phyloP scores from a whole-genome alignment of 2,888 invertebrate species.

The Aproaerema taeniolella region DNA sequence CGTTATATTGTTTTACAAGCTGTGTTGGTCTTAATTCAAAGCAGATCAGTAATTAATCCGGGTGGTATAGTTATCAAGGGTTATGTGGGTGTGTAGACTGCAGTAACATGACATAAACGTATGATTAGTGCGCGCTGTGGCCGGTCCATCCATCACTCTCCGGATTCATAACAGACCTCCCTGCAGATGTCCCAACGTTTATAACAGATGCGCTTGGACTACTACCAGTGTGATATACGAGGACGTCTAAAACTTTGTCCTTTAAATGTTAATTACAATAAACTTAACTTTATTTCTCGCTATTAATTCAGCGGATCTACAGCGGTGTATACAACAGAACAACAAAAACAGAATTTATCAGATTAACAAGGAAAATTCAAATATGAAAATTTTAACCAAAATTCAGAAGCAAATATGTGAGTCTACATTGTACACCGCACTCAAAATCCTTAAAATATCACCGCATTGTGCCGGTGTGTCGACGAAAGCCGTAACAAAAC shows the following conservation, averaged over 20 bases:
- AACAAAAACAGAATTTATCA: too few relatives aligned
- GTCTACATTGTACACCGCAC: not conserved
- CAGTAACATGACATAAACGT: not conserved
- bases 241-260: too few relatives aligned
- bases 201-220: constrained; percentile 44
- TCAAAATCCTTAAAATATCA: constrained; percentile 4
- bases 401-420: too few relatives aligned
- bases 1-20: too few relatives aligned
- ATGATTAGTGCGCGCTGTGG: constrained; percentile 27
- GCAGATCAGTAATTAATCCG: too few relatives aligned
- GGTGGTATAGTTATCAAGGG: constrained; percentile 4
- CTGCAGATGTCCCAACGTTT: constrained; percentile 52
- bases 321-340: too few relatives aligned
- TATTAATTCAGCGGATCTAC: too few relatives aligned
- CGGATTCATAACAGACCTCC: constrained; percentile 60
- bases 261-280: too few relatives aligned
- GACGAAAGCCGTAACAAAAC: constrained; percentile 9
- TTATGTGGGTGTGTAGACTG: not conserved
- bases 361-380: not conserved
- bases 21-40: too few relatives aligned
- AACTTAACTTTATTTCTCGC: constrained; percentile 30
- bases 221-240: constrained; percentile 22
- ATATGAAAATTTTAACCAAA: not conserved
- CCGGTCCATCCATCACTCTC: constrained; percentile 63
- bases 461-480: constrained; percentile 4